Evolutionary conservation across 2,113 vertebrate species (phyloP), one percentile per base, ranked within the genome.

Genomic region (Psilopsiagon aurifrons): DNA sequence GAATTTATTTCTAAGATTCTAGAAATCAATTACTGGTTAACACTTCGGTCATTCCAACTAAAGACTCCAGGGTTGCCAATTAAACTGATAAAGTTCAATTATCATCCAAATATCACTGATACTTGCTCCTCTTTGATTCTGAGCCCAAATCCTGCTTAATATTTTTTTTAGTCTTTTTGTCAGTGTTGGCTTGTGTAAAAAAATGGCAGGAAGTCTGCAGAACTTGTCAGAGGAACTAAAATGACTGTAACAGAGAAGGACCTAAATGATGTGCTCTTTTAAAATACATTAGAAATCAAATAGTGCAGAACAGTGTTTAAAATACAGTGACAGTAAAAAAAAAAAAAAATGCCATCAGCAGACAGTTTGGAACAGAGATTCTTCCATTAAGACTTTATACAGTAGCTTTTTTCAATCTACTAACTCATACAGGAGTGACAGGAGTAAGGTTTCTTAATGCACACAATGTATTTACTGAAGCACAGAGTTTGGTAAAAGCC

Each of bases 1-100:
- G 52, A 92, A 90, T 92, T 78, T 78, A 92, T 90, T 79, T 95
- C 23, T 68, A 55, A 44, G 31, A 55, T n/a, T 59, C 24, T 85
- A 87, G 80, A 60, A 86, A 87, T 67, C n/a, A 74, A 77, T 81
- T 71, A 62, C 33, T 51, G 35, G 25, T 55, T 51, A 57, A 68
- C 12, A 51, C 77, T 63, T 75, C 8, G 85, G 29, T 70, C 24
- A 35, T 35, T 57, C 47, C 35, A 82, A 49, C 14, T 68, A 35
- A 88, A 83, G 11, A 69, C 33, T 52, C 23, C 8, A 73, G 17
- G 12, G 20, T 27, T 90, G 31, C 9, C 27, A 83, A 7, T 62
- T 52, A 39, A 85, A 87, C 6, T 17, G 27, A 55, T 13, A 66
- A 44, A 43, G 67, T 51, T 49, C 74, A 62, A 74, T 15, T 46